Conservation (phyloP, 1,140 invertebrate genomes). For the Diabrotica virgifera region DNA sequence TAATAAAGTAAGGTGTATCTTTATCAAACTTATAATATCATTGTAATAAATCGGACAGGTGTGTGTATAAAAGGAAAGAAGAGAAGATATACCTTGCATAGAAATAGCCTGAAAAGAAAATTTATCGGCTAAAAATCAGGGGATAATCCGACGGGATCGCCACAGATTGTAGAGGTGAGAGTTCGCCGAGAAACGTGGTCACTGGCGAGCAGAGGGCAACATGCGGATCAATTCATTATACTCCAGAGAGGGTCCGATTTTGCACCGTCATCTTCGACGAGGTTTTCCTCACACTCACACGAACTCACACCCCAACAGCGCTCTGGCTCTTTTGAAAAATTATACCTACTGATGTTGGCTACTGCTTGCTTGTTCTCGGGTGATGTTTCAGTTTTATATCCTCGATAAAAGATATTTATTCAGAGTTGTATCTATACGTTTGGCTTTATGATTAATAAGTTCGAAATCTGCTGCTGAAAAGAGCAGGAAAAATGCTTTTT, state of each 20-base stretch:
- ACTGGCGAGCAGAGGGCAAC: conserved; percentile 17
- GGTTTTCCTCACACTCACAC: conserved; percentile 20
- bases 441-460: conserved; percentile 3
- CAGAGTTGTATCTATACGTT: conserved; percentile 2
- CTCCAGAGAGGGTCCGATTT: conserved; percentile 38
- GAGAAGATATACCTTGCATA: not conserved
- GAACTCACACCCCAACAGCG: conserved; percentile 24
- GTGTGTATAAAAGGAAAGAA: not conserved
- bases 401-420: conserved; percentile 5
- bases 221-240: conserved; percentile 43
- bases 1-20: too few relatives aligned
- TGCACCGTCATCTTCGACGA: conserved; percentile 38
- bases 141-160: conserved; percentile 4
- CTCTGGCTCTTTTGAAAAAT: conserved; percentile 34
- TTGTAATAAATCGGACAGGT: too few relatives aligned
- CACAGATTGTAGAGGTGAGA: conserved; percentile 34
- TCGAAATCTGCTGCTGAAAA: not conserved
- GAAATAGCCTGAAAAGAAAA: conserved; percentile 12
- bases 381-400: conserved; percentile 22
- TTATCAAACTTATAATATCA: too few relatives aligned
- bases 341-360: conserved; percentile 16
- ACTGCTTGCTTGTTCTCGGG: conserved; percentile 12
- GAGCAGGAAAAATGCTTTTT: not conserved
- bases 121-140: conserved; percentile 17
- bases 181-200: conserved; percentile 20